These are phyloP conservation scores for Euplexia lucipara DNA, from an alignment of 2,888 invertebrate species.

Conservation along the genomic window DNA sequence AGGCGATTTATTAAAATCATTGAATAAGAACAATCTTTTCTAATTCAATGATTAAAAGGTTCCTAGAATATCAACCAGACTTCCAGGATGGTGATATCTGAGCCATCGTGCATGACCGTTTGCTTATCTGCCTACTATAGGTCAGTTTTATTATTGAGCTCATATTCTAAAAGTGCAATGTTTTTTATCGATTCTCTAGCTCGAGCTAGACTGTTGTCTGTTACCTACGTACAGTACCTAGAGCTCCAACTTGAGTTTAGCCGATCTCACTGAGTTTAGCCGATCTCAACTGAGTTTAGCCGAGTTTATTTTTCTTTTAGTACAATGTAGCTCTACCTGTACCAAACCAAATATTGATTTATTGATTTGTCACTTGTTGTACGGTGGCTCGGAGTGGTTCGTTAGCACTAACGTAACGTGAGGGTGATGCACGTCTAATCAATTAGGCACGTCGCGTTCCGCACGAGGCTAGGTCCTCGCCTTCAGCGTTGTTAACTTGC, in stretches of 20 bases:
- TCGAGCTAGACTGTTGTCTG: no score
- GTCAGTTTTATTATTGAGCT: neutral
- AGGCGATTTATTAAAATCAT: no score
- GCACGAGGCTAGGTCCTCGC: constrained; percentile 50
- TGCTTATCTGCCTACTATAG: neutral
- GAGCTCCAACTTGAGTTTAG: no score
- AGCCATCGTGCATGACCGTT: neutral
- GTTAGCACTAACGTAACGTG: constrained; percentile 34
- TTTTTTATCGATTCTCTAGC: no score
- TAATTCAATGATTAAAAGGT: constrained; percentile 1
- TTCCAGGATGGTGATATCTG: neutral
- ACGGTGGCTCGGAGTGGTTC: constrained; percentile 25
- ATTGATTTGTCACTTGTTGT: constrained; percentile 39
- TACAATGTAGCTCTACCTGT: neutral
- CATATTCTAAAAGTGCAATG: no score
- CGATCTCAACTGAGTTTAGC: neutral
- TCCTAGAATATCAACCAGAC: neutral
- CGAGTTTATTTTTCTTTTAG: constrained; percentile 9
- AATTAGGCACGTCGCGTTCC: constrained; percentile 57
- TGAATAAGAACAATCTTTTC: no score
- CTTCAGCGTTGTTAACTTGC: constrained; percentile 41
- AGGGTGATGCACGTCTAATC: constrained; percentile 61
- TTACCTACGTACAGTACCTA: no score
- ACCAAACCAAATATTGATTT: constrained; percentile 33
- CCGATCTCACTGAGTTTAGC: neutral